Percentiles rank a stretch among this genome's conserved stretches.
These are phyloP conservation scores for Drosophila limbata DNA, from an alignment of 2,888 invertebrate species.

Conservation along the genomic window DNA sequence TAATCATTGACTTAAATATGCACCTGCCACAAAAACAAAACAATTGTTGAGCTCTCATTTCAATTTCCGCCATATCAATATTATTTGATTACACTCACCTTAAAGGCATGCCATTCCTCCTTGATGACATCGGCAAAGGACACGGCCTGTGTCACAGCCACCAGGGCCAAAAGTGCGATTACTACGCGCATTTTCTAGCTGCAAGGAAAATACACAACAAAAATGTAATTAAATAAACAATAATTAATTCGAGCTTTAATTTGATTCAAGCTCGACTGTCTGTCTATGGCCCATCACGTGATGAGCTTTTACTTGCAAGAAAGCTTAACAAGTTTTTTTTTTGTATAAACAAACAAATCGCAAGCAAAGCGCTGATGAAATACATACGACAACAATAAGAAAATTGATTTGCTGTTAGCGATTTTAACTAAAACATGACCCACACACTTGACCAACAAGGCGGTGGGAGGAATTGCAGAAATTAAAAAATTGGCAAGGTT, in stretches of 20 bases:
- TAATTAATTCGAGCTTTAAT: conserved; percentile 25
- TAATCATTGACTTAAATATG: conserved; percentile 32
- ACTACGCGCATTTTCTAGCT: conserved; percentile 72
- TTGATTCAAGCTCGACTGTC: conserved; percentile 13
- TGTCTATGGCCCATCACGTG: conserved; percentile 40
- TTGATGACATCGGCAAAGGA: conserved; percentile 90
- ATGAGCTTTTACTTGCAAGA: conserved; percentile 35
- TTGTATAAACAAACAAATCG: conserved; percentile 26
- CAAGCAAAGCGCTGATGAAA: conserved; percentile 37
- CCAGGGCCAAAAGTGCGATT: conserved; percentile 70
- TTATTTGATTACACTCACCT: conserved; percentile 87
- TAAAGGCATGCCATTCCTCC: conserved; percentile 92
- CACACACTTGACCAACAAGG: not conserved
- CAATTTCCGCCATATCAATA: not conserved
- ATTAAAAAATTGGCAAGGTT: conserved; percentile 3
- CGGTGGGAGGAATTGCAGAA: conserved; percentile 21
- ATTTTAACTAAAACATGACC: conserved; percentile 18
- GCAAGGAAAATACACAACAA: conserved; percentile 20
- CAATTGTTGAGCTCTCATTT: conserved; percentile 14
- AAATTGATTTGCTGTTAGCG: conserved; percentile 24
- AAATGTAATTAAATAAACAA: conserved; percentile 4
- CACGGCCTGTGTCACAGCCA: conserved; percentile 88
- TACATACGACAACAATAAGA: conserved; percentile 27
- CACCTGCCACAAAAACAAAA: conserved; percentile 14
- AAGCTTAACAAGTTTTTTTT: conserved; percentile 25